Base-by-base conservation (phyloP, 2,888 invertebrate species). In the Sarcophaga variegata region DNA sequence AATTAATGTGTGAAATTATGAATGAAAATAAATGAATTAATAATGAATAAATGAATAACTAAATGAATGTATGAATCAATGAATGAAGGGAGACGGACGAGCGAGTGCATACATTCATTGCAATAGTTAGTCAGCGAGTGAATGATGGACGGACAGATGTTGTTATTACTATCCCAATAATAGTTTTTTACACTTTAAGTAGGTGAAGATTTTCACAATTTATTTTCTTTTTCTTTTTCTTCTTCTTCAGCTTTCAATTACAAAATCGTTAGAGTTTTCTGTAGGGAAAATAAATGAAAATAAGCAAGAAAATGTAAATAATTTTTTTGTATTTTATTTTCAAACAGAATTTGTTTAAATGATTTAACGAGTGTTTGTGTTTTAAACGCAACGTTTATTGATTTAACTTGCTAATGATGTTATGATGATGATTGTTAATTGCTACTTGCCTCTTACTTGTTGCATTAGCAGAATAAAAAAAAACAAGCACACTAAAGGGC, bases 1-100 rank as follows among this genome's bases (percentile, higher is more conserved):
- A 84, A 87, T 84, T 82, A 87, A 82, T 87, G 84, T 87, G 87
- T 87, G 84, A 87, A 84, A 81, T 76, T 71, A 75, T 70, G 49
- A 70, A 76, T 69, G 66, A 78, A 78, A 12, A 37, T 63, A 71
- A 49, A 78, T 20, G 47, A 67, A 25, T 25, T 37, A 59, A 60
- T 11, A 77, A 45, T 12, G 66, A 49, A 49, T 69, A 17, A 76
- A n/a, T 64, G 64, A 22, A 45, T 69, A 27, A 27, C 27, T 6
- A 10, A 37, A 37, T 37, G 37, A 37, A 37, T 27, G 27, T 4
- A 27, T 3, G 27, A 20, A 20, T 22, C 0, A 37, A 37, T 37
- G 37, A 37, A 6, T 10, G 8, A 37, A 37, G 37, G 37, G 6
- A 37, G 37, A 37, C 14, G 14, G 37, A 37, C 14, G 49, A 49